Evolutionary conservation across 2,113 vertebrate species (phyloP).

Genomic region (Zosterops hypoxanthus): DNA sequence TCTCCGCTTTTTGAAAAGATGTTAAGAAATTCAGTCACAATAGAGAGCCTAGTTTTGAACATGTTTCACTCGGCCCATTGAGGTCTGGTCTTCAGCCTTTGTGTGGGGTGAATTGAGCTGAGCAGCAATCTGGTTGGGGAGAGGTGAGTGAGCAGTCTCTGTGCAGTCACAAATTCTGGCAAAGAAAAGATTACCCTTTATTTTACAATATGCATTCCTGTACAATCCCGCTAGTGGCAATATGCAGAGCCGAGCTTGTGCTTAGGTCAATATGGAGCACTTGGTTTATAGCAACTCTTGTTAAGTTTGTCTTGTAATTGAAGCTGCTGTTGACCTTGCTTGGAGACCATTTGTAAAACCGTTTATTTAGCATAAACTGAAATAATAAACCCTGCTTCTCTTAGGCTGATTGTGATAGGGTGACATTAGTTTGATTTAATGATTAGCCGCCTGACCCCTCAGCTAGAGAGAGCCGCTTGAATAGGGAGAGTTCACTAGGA

Average conservation of each 20-base stretch:
- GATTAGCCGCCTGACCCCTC: slow-evolving; percentile 92
- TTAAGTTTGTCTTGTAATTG: slow-evolving; percentile 86
- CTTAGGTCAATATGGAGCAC: slow-evolving; percentile 81
- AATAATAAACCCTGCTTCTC: slow-evolving; percentile 90
- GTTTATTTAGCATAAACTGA: slow-evolving; percentile 87
- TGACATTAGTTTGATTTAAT: slow-evolving; percentile 95
- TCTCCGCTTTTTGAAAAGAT: slow-evolving; percentile 99
- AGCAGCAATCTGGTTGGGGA: slow-evolving; percentile 84
- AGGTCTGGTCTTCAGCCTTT: slow-evolving; percentile 95
- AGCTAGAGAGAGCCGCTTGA: slow-evolving; percentile 81
- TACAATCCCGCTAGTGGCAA: slow-evolving; percentile 77
- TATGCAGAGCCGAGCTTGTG: slow-evolving; percentile 67
- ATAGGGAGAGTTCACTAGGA: slow-evolving; percentile 83
- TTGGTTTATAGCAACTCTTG: slow-evolving; percentile 85
- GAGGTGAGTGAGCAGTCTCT: slow-evolving; percentile 84
- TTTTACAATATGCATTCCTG: slow-evolving; percentile 83
- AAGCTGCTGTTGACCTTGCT: slow-evolving; percentile 89
- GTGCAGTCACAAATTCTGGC: slow-evolving; percentile 82
- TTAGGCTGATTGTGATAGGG: slow-evolving; percentile 80
- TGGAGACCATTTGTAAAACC: slow-evolving; percentile 89
- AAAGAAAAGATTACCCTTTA: slow-evolving; percentile 80
- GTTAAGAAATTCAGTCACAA: slow-evolving; percentile 99
- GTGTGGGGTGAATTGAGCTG: slow-evolving; percentile 95
- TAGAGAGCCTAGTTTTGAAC: slow-evolving; percentile 96
- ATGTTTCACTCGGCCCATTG: slow-evolving; percentile 95